Conservation (phyloP, 2,113 vertebrate species). For the Myxocyprinus asiaticus region DNA sequence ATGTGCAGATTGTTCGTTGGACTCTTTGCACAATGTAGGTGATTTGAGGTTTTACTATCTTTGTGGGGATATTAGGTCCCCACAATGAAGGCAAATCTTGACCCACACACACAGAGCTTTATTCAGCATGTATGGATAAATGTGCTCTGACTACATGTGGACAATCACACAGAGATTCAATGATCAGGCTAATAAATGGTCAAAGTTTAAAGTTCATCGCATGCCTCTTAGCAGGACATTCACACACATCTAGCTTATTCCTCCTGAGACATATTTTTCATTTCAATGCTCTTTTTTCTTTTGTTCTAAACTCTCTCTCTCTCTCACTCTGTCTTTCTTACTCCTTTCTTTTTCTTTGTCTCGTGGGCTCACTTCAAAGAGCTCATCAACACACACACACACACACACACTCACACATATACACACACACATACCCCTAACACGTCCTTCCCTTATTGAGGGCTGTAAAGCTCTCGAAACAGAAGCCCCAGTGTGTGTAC, state of each 20-base stretch:
- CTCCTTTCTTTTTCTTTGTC: conserved; percentile 21
- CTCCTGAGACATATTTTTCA: conserved; percentile 38
- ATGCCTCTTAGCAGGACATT: conserved; percentile 10
- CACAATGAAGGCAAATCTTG: no score
- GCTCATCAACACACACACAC: conserved; percentile 10
- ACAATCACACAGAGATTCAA: conserved; percentile 32
- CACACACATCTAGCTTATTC: conserved; percentile 24
- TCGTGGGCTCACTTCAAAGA: conserved; percentile 47
- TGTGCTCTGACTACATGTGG: conserved; percentile 15
- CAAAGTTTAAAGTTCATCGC: conserved; percentile 44
- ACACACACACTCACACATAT: no score
- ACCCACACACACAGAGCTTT: not conserved
- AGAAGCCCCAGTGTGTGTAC: conserved; percentile 37
- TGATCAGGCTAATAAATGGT: conserved; percentile 36
- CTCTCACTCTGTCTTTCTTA: conserved; percentile 8
- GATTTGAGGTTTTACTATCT: no score
- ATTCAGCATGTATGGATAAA: not conserved
- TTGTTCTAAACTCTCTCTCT: conserved; percentile 32
- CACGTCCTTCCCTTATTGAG: conserved; percentile 61
- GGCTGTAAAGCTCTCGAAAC: conserved; percentile 52
- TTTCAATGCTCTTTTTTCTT: conserved; percentile 30
- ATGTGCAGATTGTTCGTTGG: no score
- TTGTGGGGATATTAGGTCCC: no score
- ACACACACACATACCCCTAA: conserved; percentile 31
- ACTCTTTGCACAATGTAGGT: no score